These are phyloP conservation scores for Sardinella longiceps DNA, from an alignment of 2,797 vertebrate species.

Conservation along the genomic window DNA sequence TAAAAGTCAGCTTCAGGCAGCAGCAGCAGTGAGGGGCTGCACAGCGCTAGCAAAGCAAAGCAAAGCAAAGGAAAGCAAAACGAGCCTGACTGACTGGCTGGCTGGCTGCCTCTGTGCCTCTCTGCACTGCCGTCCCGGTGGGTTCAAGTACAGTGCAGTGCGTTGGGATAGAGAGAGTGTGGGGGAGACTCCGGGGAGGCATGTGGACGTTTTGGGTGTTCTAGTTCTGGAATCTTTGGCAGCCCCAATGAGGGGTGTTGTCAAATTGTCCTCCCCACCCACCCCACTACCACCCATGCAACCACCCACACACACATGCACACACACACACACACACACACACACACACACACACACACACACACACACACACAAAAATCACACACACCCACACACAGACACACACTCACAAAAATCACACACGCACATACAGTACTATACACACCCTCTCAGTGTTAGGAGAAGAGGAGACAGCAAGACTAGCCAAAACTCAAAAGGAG, in stretches of 20 bases:
- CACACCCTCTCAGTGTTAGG: neutral
- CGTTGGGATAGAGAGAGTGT: neutral
- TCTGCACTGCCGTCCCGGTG: neutral
- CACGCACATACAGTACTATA: neutral
- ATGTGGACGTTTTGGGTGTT: neutral
- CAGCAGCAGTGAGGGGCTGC: neutral
- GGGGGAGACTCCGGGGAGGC: neutral
- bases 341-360: neutral
- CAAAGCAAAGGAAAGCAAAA: too few relatives aligned
- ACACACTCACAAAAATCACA: neutral
- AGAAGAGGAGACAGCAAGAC: neutral
- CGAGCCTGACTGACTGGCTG: neutral
- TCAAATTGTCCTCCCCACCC: neutral
- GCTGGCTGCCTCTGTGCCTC: too few relatives aligned
- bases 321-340: neutral
- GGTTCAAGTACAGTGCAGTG: slow-evolving; percentile 5
- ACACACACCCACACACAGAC: neutral
- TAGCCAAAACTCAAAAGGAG: slow-evolving; percentile 12
- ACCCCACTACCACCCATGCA: neutral
- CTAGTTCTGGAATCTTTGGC: neutral
- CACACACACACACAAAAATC: neutral
- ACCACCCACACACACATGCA: neutral
- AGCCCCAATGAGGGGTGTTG: neutral
- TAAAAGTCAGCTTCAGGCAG: neutral
- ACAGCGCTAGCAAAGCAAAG: neutral